These are phyloP conservation scores for Tachysurus fulvidraco DNA, from an alignment of 2,113 vertebrate genomes.

Conservation along the genomic window DNA sequence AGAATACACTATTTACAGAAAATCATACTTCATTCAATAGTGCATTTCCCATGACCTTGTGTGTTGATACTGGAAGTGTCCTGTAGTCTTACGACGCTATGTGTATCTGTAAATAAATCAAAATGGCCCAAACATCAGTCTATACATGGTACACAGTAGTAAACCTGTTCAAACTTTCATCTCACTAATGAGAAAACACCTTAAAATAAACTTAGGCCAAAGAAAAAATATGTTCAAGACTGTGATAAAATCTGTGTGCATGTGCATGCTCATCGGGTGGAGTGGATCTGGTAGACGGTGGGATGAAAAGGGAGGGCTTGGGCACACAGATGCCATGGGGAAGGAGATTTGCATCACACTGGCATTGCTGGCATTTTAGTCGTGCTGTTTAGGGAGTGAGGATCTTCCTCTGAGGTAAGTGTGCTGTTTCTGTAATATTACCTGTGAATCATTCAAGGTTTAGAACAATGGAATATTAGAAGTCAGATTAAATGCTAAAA, in stretches of 20 bases:
- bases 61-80: no score
- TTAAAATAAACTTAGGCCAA: slow-evolving; percentile 4
- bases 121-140: no score
- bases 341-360: slow-evolving; percentile 54
- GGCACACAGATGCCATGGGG: slow-evolving; percentile 60
- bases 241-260: slow-evolving; percentile 3
- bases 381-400: slow-evolving; percentile 61
- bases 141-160: no score
- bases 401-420: slow-evolving; percentile 71
- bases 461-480: background rate
- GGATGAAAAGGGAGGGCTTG: slow-evolving; percentile 51
- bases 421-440: slow-evolving; percentile 29
- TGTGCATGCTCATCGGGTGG: slow-evolving; percentile 30
- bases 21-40: background rate
- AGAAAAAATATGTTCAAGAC: background rate
- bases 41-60: background rate
- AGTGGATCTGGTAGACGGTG: slow-evolving; percentile 23
- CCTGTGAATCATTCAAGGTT: background rate
- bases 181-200: background rate
- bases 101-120: background rate
- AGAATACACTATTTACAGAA: background rate
- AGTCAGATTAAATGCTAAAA: background rate
- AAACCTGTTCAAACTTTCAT: background rate
- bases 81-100: background rate
- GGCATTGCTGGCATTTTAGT: slow-evolving; percentile 52